Conservation (phyloP, 2,888 invertebrate species). For the Catocala sponsa region DNA sequence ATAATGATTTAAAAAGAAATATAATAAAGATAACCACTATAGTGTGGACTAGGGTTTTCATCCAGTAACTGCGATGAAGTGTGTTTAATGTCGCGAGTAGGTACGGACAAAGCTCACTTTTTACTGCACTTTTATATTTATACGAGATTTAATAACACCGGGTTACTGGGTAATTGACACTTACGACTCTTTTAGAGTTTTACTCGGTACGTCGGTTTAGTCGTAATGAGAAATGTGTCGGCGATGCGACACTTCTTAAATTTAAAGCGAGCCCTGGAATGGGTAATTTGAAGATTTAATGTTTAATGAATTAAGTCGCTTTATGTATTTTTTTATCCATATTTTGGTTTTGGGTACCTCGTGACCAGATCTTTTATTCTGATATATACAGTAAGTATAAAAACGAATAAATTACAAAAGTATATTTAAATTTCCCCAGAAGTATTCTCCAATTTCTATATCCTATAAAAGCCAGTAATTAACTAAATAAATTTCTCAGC, state of each 20-base stretch:
- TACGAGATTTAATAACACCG: slow-evolving; percentile 9
- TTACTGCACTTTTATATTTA: slow-evolving; percentile 31
- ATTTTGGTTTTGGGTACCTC: no score
- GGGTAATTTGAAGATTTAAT: no score
- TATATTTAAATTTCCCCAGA: background rate
- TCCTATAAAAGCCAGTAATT: slow-evolving; percentile 16
- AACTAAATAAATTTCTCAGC: slow-evolving; percentile 17
- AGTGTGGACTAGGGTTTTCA: background rate
- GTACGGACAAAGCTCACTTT: slow-evolving; percentile 21
- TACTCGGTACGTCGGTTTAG: slow-evolving; percentile 5
- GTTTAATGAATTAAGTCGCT: no score
- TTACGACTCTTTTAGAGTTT: slow-evolving; percentile 13
- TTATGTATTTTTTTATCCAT: no score
- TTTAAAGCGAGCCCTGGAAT: background rate
- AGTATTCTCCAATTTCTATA: background rate
- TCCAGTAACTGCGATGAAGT: slow-evolving; percentile 21
- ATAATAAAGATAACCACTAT: background rate
- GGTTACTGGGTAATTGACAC: slow-evolving; percentile 15
- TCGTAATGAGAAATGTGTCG: background rate
- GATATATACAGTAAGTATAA: no score
- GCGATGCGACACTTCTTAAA: background rate
- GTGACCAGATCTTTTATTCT: no score
- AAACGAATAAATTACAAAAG: no score
- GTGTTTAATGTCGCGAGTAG: slow-evolving; percentile 32
- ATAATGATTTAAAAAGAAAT: no score